Percentiles rank a stretch among this genome's conserved stretches.
Conservation (phyloP, 2,797 vertebrate species). For the Oreochromis grahami region DNA sequence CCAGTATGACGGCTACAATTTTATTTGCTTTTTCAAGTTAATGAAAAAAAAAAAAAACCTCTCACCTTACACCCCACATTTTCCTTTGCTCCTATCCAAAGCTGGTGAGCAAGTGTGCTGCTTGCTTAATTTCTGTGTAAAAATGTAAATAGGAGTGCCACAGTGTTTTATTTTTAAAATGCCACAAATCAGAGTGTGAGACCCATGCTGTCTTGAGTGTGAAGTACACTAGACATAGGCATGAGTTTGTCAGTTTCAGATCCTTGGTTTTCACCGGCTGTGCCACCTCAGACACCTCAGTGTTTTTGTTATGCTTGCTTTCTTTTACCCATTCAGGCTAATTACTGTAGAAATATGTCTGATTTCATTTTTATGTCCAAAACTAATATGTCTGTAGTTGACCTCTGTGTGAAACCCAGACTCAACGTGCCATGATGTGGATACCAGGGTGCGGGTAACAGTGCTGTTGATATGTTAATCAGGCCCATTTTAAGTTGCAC, state of each 20-base stretch:
- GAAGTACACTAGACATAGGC: neutral
- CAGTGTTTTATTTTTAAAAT: conserved; percentile 49
- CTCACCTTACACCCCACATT: neutral
- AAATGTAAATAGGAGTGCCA: conserved; percentile 62
- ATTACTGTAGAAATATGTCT: neutral
- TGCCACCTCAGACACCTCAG: neutral
- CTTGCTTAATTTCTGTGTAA: conserved; percentile 47
- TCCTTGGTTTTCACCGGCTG: conserved; percentile 26
- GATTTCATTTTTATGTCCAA: neutral
- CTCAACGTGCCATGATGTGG: neutral
- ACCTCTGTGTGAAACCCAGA: neutral
- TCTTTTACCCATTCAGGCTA: neutral
- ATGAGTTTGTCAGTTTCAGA: neutral
- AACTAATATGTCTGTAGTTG: neutral
- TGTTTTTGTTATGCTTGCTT: neutral
- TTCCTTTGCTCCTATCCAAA: neutral
- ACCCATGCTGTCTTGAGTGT: neutral
- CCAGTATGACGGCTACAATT: neutral
- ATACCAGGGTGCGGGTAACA: neutral
- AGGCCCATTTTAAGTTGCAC: neutral
- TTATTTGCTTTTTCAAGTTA: neutral
- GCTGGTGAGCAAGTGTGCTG: neutral
- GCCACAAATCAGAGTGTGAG: neutral
- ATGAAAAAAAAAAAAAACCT: neutral
- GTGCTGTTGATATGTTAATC: neutral